phyloP scores from a whole-genome alignment of 2,888 invertebrate species.

The Stomorhina lunata region DNA sequence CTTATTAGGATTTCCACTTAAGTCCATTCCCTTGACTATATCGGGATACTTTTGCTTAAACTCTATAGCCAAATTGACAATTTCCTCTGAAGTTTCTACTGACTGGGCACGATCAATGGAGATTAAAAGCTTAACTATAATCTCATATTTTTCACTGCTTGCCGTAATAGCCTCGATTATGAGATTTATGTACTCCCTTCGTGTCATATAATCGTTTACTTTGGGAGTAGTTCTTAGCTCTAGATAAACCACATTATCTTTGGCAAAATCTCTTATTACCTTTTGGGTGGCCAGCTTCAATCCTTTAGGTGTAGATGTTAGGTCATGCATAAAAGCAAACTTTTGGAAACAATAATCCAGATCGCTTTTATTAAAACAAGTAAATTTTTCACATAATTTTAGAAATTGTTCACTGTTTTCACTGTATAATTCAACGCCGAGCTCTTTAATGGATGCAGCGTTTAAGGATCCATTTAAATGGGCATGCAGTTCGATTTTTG shows the following conservation, averaged over 20 bases:
- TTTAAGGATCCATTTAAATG: conserved; percentile 92
- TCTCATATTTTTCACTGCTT: conserved; percentile 62
- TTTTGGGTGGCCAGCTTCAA: conserved; percentile 85
- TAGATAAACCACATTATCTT: conserved; percentile 91
- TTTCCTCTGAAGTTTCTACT: conserved; percentile 83
- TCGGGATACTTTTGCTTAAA: conserved; percentile 83
- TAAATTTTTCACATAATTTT: conserved; percentile 70
- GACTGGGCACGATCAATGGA: conserved; percentile 89
- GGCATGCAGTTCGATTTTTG: conserved; percentile 87
- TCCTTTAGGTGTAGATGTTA: conserved; percentile 84
- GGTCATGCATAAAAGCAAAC: conserved; percentile 86
- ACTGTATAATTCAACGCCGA: conserved; percentile 83
- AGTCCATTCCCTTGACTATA: conserved; percentile 88
- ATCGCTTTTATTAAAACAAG: conserved; percentile 64
- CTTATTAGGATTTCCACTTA: conserved; percentile 88
- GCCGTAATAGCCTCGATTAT: conserved; percentile 85
- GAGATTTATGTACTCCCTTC: conserved; percentile 85
- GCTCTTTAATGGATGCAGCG: conserved; percentile 83
- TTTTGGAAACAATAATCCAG: conserved; percentile 82
- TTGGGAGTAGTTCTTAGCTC: conserved; percentile 92
- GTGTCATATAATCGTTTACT: conserved; percentile 84
- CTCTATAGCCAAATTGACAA: conserved; percentile 84
- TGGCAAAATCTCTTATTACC: conserved; percentile 89
- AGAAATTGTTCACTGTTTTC: conserved; percentile 80
- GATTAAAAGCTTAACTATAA: conserved; percentile 84